A percentile compares a stretch with the other conserved stretches of the same genome.
Evolutionary conservation across 2,113 vertebrate genomes (phyloP).

Genomic region (cat (Felis catus)): F.catus_Fca126_mat1.0 CM031412.1:144447501-144448000

Average conservation of each 20-base stretch:
- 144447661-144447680: not conserved
- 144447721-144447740: not conserved
- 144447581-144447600: not conserved
- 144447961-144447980: not conserved
- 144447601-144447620: not conserved
- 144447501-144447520: not conserved
- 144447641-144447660: not conserved
- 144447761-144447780: not conserved
- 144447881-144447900: not conserved
- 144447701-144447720: not conserved
- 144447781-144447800: not conserved
- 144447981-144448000: not conserved
- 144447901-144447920: not conserved
- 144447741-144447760: not conserved
- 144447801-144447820: not conserved
- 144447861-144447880: not conserved
- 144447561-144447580: not conserved
- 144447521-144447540: not conserved
- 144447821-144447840: not conserved
- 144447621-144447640: not conserved
- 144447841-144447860: not conserved
- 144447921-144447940: not conserved
- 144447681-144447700: not conserved
- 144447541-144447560: not conserved
- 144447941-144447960: not conserved